Conservation (phyloP, 2,888 invertebrate species). For the Eupithecia dodoneata region DNA sequence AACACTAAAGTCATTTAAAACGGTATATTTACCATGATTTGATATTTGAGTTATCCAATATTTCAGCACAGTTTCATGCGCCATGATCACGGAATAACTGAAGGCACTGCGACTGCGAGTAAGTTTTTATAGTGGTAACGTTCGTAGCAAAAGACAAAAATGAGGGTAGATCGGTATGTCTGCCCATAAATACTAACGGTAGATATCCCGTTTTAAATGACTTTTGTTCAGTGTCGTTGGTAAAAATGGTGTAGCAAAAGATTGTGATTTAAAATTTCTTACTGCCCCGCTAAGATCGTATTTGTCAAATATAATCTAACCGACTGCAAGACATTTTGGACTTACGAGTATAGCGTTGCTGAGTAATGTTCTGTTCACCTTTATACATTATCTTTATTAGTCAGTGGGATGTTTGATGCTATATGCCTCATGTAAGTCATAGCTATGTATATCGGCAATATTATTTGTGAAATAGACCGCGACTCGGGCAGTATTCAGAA, state of each 20-base stretch:
- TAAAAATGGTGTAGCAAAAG: not conserved
- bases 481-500: not conserved
- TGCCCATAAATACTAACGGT: too few relatives aligned
- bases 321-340: not conserved
- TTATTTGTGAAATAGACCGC: slow-evolving; percentile 23
- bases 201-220: too few relatives aligned
- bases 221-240: not conserved
- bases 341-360: slow-evolving; percentile 2
- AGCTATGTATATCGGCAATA: slow-evolving; percentile 17
- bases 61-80: too few relatives aligned
- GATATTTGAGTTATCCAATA: too few relatives aligned
- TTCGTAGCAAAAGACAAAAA: too few relatives aligned
- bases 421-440: slow-evolving; percentile 50
- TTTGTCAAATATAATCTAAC: not conserved
- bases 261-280: not conserved
- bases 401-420: slow-evolving; percentile 53
- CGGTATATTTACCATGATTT: too few relatives aligned
- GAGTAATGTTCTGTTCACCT: slow-evolving; percentile 9
- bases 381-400: slow-evolving; percentile 59
- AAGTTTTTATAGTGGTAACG: too few relatives aligned
- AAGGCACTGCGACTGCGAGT: too few relatives aligned
- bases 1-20: too few relatives aligned
- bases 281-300: not conserved
- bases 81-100: too few relatives aligned
- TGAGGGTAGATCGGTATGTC: too few relatives aligned